These are phyloP conservation scores for Natrix natrix DNA, from an alignment of 2,797 vertebrate genomes.

Conservation along the genomic window DNA sequence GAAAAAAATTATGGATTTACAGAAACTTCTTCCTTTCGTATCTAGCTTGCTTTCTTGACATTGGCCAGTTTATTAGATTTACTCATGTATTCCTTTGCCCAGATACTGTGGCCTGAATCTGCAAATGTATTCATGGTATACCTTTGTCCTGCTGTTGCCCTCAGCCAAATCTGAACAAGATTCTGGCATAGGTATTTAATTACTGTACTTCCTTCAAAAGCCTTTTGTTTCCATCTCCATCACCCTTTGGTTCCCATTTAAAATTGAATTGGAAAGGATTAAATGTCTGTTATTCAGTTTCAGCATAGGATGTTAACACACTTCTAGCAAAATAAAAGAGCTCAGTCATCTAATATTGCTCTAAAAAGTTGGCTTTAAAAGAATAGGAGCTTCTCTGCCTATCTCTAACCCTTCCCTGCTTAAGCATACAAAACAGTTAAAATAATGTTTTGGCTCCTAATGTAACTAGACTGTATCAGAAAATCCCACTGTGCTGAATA, in stretches of 20 bases:
- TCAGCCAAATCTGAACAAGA: slow-evolving; percentile 5
- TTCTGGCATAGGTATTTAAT: slow-evolving; percentile 31
- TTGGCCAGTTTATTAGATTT: background rate
- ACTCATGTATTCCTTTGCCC: background rate
- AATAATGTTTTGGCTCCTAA: background rate
- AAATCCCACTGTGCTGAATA: background rate
- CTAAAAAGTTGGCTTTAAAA: slow-evolving; percentile 15
- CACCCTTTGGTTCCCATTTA: slow-evolving; percentile 30
- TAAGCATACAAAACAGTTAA: background rate
- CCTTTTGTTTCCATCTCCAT: slow-evolving; percentile 27
- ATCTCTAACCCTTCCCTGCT: background rate
- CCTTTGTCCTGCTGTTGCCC: slow-evolving; percentile 2
- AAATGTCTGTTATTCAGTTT: slow-evolving; percentile 30
- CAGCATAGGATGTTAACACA: background rate
- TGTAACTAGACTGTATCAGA: background rate
- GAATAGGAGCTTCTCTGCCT: background rate
- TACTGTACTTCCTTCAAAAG: slow-evolving; percentile 27
- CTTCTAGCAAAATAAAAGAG: slow-evolving; percentile 20
- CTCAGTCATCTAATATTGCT: background rate
- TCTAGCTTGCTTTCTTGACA: background rate
- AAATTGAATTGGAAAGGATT: slow-evolving; percentile 24
- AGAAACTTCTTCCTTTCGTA: background rate
- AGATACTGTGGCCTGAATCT: slow-evolving; percentile 16
- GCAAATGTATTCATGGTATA: background rate
- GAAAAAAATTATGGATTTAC: accelerated